These are phyloP conservation scores for Drosophila rhopaloa DNA, from an alignment of 1,140 invertebrate species.

Conservation along the genomic window DNA sequence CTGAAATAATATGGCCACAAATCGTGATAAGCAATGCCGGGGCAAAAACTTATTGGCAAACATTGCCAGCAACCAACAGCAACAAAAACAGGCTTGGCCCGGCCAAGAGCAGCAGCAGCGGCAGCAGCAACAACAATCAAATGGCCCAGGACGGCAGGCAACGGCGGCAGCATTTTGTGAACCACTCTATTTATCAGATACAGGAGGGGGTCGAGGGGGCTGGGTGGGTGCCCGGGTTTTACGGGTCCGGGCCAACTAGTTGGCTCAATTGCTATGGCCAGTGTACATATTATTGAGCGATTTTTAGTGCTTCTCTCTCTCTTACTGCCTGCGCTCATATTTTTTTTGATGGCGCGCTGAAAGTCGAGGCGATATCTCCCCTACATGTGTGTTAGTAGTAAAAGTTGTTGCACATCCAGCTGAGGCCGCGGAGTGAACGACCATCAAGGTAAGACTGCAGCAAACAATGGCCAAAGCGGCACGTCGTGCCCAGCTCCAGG, in stretches of 20 bases:
- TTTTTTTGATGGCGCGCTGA: slow-evolving; percentile 82
- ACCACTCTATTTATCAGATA: slow-evolving; percentile 83
- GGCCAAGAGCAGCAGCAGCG: slow-evolving; percentile 22
- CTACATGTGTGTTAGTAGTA: slow-evolving; percentile 79
- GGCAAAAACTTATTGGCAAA: slow-evolving; percentile 75
- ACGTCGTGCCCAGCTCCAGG: slow-evolving; percentile 71
- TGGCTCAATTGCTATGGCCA: slow-evolving; percentile 82
- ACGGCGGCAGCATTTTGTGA: slow-evolving; percentile 79
- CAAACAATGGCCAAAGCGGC: slow-evolving; percentile 78
- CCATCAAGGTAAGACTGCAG: slow-evolving; percentile 78
- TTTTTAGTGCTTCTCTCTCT: slow-evolving; percentile 66
- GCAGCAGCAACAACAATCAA: slow-evolving; percentile 59
- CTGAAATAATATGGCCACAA: slow-evolving; percentile 82
- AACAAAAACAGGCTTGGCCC: slow-evolving; percentile 79
- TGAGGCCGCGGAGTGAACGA: slow-evolving; percentile 68
- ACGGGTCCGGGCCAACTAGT: slow-evolving; percentile 66
- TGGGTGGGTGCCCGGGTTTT: slow-evolving; percentile 14
- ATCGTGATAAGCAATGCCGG: slow-evolving; percentile 81
- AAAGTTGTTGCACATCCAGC: slow-evolving; percentile 75
- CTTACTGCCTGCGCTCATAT: slow-evolving; percentile 62
- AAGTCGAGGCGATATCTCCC: slow-evolving; percentile 60
- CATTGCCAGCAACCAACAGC: slow-evolving; percentile 67
- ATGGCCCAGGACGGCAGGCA: slow-evolving; percentile 65
- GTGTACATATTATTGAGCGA: slow-evolving; percentile 82
- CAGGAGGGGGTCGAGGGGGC: slow-evolving; percentile 30